Evolutionary conservation across 2,888 invertebrate genomes (phyloP).

Genomic region (Drosophila greeni): DNA sequence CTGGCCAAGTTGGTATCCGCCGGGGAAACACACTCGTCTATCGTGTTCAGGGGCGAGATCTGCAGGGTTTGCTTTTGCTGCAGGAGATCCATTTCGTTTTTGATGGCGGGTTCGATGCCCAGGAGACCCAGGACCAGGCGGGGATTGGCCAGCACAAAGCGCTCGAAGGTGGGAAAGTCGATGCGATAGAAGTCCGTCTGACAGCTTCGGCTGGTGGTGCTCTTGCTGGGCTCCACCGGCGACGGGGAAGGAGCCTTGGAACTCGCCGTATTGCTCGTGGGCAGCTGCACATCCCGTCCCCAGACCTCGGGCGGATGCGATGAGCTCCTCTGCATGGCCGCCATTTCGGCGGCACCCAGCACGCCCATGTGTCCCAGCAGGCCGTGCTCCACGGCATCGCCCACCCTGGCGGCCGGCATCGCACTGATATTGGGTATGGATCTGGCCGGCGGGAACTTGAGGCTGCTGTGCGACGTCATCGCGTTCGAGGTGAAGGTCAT

Average conservation of each 20-base stretch:
- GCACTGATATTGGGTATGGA: conserved; percentile 89
- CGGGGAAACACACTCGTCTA: conserved; percentile 76
- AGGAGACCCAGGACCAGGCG: conserved; percentile 85
- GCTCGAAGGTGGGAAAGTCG: conserved; percentile 77
- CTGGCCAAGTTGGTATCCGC: conserved; percentile 50
- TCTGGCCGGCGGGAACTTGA: conserved; percentile 85
- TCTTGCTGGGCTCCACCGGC: conserved; percentile 33
- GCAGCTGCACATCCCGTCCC: conserved; percentile 82
- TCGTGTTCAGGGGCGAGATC: conserved; percentile 76
- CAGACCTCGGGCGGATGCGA: conserved; percentile 93
- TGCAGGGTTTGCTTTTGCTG: conserved; percentile 77
- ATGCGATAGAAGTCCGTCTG: conserved; percentile 78
- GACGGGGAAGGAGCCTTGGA: conserved; percentile 53
- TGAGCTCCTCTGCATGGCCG: conserved; percentile 85
- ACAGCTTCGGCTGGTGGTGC: conserved; percentile 61
- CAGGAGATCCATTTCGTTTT: conserved; percentile 75
- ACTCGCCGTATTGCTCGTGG: conserved; percentile 27
- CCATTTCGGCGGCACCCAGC: conserved; percentile 47
- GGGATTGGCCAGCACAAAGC: conserved; percentile 84
- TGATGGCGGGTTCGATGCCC: conserved; percentile 83
- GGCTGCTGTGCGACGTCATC: conserved; percentile 73
- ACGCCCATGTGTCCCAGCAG: conserved; percentile 36
- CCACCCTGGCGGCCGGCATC: conserved; percentile 50
- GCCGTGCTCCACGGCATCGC: conserved; percentile 32
- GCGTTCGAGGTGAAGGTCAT: conserved; percentile 85